Percentiles rank a stretch among this genome's conserved stretches.
Conservation (phyloP, 2,888 invertebrate species). For the Cheiracanthium punctorium region DNA sequence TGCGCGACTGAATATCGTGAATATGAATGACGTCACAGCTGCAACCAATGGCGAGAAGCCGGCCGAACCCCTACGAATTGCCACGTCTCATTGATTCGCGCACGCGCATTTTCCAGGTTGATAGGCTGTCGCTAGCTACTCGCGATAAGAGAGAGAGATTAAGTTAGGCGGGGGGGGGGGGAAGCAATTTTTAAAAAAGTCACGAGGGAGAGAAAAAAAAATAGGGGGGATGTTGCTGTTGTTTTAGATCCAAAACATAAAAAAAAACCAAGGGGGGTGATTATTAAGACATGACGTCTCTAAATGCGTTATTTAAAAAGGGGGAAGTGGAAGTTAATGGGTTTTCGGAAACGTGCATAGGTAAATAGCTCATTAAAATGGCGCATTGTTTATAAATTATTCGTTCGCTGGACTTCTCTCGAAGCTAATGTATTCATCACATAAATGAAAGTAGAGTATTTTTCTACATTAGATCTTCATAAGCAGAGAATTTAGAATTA, state of each 20-base stretch:
- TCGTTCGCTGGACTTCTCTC: not conserved
- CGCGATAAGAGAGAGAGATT: not conserved
- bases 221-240: not conserved
- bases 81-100: slow-evolving; percentile 69
- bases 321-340: slow-evolving; percentile 2
- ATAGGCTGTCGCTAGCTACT: slow-evolving; percentile 21
- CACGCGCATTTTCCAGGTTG: slow-evolving; percentile 51
- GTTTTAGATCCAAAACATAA: too few species aligned
- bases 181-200: not conserved
- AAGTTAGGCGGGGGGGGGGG: not conserved
- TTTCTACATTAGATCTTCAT: not conserved
- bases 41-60: slow-evolving; percentile 71
- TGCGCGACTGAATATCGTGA: slow-evolving; percentile 69
- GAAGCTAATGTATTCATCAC: not conserved
- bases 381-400: not conserved
- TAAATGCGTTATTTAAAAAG: slow-evolving; percentile 9
- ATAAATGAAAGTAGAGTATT: not conserved
- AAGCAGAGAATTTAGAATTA: not conserved
- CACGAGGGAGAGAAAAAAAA: not conserved
- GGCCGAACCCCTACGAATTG: slow-evolving; percentile 63
- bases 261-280: not conserved
- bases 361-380: not conserved
- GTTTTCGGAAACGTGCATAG: not conserved
- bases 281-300: slow-evolving; percentile 12
- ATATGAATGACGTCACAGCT: slow-evolving; percentile 72